These are phyloP conservation scores for Lasioglossum calceatum DNA, from an alignment of 2,888 invertebrate genomes.

Conservation along the genomic window DNA sequence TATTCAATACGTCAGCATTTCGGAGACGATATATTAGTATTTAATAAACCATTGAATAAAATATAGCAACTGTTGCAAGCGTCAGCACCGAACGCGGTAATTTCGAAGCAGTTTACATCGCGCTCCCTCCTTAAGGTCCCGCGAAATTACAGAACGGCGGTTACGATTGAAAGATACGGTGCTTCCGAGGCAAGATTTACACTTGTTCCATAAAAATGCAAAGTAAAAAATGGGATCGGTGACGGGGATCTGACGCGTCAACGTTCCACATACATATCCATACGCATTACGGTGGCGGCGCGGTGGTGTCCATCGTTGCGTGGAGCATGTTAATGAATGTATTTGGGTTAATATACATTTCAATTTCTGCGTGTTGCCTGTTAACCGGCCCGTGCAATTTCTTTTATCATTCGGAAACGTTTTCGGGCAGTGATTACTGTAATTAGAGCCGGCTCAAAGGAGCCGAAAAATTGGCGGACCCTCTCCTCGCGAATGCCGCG, in stretches of 20 bases:
- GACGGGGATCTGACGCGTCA: slow-evolving; percentile 3
- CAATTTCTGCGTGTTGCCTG: slow-evolving; percentile 4
- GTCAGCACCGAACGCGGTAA: not conserved
- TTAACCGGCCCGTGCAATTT: slow-evolving; percentile 8
- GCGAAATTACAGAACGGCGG: slow-evolving; percentile 4
- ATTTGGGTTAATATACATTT: slow-evolving; percentile 19
- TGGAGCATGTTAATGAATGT: slow-evolving; percentile 11
- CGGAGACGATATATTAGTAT: not conserved
- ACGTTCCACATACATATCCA: not conserved
- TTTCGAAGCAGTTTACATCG: not conserved
- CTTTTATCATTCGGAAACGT: slow-evolving; percentile 5
- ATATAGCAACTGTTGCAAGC: not conserved
- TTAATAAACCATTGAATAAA: not conserved
- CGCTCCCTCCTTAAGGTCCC: not conserved
- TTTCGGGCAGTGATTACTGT: slow-evolving; percentile 16
- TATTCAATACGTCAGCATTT: not conserved
- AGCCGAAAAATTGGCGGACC: not conserved
- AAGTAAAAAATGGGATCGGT: not conserved
- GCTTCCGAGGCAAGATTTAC: not conserved
- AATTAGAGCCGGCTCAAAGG: slow-evolving; percentile 6
- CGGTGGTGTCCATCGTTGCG: slow-evolving; percentile 1
- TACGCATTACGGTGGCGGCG: not conserved
- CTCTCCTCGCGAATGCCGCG: not conserved
- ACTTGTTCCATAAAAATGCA: not conserved
- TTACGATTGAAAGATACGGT: slow-evolving; percentile 1